Evolutionary conservation across 2,888 invertebrate genomes (phyloP), one percentile per base, ranked within the genome.

Genomic region (Thereva nobilitata): DNA sequence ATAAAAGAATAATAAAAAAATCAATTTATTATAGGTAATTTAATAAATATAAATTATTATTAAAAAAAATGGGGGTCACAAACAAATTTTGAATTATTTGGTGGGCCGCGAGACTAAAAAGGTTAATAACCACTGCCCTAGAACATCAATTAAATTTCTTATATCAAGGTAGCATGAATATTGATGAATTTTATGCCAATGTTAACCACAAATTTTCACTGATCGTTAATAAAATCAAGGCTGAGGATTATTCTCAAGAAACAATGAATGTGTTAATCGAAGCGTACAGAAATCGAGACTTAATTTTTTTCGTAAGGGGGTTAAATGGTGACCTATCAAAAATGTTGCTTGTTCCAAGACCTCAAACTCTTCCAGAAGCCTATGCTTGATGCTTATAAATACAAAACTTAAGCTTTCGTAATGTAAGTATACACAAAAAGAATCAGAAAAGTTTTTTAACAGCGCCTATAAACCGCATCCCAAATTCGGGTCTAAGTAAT

Each of bases 161-260:
- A 40, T n/a, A 38, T 8, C 64, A 59, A 50, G 41, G 61, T 2
- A 63, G 47, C 34, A 41, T n/a, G 55, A 61, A 34, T 4, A 4
- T 67, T 1, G 55, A 67, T 7, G 50, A 56, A 37, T 64, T 67
- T 23, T 64, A 64, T n/a, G 64, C 64, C 1, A 64, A 50, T 5
- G 52, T 67, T n/a, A 67, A 56, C 38, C 55, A 67, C 12, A 63
- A 67, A 37, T 64, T 64, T 37, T 64, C 67, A 6, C 45, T 64
- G n/a, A 67, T 64, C 5, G 44, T 52, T n/a, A 64, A 50, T 45
- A 64, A 57, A 44, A 37, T 67, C 12, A 64, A 64, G 53, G 44
- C 45, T 2, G 53, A 57, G 12, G 23, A 41, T 6, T 49, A 67
- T 50, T 38, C 52, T n/a, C 7, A 34, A 9, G 64, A 67, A 42